These are phyloP conservation scores for Mimas tiliae DNA, from an alignment of 2,888 invertebrate genomes.

Conservation along the genomic window DNA sequence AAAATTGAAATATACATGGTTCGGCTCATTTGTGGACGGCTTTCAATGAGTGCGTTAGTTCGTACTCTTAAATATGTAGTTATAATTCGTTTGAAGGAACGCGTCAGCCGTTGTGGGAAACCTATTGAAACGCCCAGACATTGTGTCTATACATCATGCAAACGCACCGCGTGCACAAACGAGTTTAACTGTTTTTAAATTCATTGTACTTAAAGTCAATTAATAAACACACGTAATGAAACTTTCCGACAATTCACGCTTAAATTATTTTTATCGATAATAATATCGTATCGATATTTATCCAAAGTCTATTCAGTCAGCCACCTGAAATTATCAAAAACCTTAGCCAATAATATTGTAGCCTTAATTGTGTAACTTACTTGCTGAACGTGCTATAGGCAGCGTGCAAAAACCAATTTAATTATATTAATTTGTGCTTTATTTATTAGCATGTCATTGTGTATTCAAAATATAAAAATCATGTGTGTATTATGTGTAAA, in stretches of 20 bases:
- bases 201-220: background rate
- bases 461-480: conserved; percentile 22
- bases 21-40: too few species aligned
- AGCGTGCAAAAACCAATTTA: conserved; percentile 76
- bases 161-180: too few species aligned
- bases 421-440: conserved; percentile 51
- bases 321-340: conserved; percentile 43
- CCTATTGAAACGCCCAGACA: too few species aligned
- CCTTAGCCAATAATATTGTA: conserved; percentile 32
- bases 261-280: background rate
- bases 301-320: conserved; percentile 35
- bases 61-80: too few species aligned
- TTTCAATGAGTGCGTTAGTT: too few species aligned
- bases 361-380: conserved; percentile 75
- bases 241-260: too few species aligned
- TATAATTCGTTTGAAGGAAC: too few species aligned
- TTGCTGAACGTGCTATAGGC: conserved; percentile 86
- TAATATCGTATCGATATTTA: background rate
- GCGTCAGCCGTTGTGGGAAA: too few species aligned
- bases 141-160: too few species aligned
- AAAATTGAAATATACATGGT: too few species aligned
- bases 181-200: too few species aligned
- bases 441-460: conserved; percentile 21
- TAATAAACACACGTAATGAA: background rate
- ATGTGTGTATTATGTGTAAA: conserved; percentile 11